Base-by-base conservation (phyloP, 1,140 invertebrate species). In the Procambarus virginalis region DNA sequence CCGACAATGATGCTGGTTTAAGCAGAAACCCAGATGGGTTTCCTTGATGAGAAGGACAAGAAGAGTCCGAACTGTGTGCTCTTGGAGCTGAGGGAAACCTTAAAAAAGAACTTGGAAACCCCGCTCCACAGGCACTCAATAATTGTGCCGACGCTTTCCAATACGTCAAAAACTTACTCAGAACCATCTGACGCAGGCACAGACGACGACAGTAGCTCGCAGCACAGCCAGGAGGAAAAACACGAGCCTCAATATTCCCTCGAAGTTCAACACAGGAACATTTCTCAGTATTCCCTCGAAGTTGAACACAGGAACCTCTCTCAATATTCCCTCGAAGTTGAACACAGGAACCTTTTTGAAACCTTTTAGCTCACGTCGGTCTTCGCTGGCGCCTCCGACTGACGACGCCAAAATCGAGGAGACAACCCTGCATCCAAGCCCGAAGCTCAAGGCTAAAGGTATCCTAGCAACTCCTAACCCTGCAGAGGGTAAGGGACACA, bases 141-240 rank as follows among this genome's bases (percentile, higher is more conserved):
- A 8, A 45, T 84, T 45, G 88, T 89, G 51, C 86, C 86, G 12
- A 75, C 80, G 0, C 12, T 73, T 46, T 68, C 88, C 58, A 76
- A n/a, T 75, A 76, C 8, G 9, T 51, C 82, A 8, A 70, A 75
- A 9, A 45, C 45, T 22, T 78, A 84, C 60, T 84, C 81, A 2
- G 88, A 89, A 45, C 73, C 51, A 3, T 89, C 75, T 20, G 88
- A 89, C 70, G 75, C 20, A 12, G 81, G 34, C 82, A 89, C 88
- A 5, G 88, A 89, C 73, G 81, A 84, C 58, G 88, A 89, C 73
- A 89, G 88, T 81, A 84, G 88, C 60, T 89, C 88, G 3, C 81
- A 89, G 14, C 81, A 89, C 58, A 89, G 88, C 48, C 88, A 82
- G 46, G 88, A 89, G 10, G 88, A 89, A 34, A 84, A 76, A n/a